Conservation (phyloP, 2,113 vertebrate genomes). For the Corythornis cristatus region DNA sequence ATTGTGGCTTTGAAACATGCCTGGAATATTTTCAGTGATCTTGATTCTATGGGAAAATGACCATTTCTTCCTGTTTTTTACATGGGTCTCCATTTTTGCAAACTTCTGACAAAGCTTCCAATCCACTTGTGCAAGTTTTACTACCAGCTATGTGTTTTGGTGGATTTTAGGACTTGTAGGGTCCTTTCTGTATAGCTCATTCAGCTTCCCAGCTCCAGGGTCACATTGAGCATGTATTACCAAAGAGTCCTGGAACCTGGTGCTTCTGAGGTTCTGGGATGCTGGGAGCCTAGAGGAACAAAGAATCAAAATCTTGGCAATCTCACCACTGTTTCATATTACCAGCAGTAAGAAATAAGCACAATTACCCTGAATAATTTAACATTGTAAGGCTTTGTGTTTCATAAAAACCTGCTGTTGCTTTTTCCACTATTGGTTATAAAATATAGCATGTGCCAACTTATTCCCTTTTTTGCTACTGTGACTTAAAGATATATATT, state of each 20-base stretch:
- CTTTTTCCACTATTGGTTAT: constrained; percentile 29
- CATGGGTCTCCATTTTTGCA: background rate
- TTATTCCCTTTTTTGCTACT: background rate
- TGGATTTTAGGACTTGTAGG: background rate
- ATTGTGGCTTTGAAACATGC: background rate
- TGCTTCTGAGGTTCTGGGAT: background rate
- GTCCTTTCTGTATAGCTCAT: background rate
- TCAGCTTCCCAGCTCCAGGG: background rate
- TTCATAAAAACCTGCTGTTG: constrained; percentile 18
- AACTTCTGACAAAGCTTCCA: background rate
- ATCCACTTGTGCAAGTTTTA: background rate
- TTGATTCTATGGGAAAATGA: accelerated
- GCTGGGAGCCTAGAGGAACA: background rate
- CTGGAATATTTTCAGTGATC: background rate
- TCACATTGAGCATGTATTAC: accelerated
- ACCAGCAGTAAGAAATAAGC: constrained; percentile 7
- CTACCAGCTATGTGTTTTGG: background rate
- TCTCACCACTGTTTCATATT: background rate
- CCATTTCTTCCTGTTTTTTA: background rate
- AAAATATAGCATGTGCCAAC: constrained; percentile 3
- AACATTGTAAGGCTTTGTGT: constrained; percentile 6
- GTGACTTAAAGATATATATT: background rate
- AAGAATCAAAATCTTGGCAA: constrained; percentile 13
- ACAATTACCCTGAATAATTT: constrained; percentile 11
- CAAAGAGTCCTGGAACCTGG: background rate